Percentiles rank a stretch among this genome's conserved stretches.
Conservation (phyloP, 2,113 vertebrate genomes). For the Ranitomeya imitator region DNA sequence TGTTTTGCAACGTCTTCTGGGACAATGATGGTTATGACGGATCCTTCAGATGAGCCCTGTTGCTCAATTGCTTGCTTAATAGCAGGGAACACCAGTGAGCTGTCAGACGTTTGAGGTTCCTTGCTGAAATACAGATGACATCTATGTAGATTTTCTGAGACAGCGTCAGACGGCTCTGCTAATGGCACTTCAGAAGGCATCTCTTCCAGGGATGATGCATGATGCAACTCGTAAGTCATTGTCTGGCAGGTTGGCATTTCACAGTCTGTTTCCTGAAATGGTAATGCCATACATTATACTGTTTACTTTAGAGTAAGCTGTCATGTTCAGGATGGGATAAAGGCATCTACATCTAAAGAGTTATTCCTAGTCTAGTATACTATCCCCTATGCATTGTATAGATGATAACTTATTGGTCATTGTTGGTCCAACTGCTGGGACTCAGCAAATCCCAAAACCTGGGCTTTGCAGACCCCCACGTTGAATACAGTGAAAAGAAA, state of each 20-base stretch:
- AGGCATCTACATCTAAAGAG: not conserved
- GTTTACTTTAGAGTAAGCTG: not conserved
- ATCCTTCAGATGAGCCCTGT: constrained; percentile 66
- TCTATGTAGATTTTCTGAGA: constrained; percentile 60
- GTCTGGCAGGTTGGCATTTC: constrained; percentile 62
- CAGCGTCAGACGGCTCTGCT: constrained; percentile 56
- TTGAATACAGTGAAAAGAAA: too few species aligned
- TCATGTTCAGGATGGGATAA: not conserved
- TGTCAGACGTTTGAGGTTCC: constrained; percentile 67
- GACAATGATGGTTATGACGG: constrained; percentile 72
- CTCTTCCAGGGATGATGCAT: constrained; percentile 59
- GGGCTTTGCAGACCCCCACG: too few species aligned
- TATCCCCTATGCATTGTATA: too few species aligned
- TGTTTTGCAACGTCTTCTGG: constrained; percentile 65
- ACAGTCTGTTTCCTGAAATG: constrained; percentile 53
- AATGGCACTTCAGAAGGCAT: constrained; percentile 63
- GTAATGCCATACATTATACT: constrained; percentile 46
- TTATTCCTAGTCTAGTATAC: too few species aligned
- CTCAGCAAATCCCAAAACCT: too few species aligned
- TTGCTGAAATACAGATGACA: constrained; percentile 61
- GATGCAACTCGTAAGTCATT: constrained; percentile 53
- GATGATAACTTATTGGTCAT: too few species aligned
- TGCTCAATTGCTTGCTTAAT: constrained; percentile 70
- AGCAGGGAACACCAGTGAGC: constrained; percentile 67
- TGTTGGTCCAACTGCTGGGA: too few species aligned